These are phyloP conservation scores for Labeo rohita DNA, from an alignment of 2,113 vertebrate genomes.

Conservation along the genomic window DNA sequence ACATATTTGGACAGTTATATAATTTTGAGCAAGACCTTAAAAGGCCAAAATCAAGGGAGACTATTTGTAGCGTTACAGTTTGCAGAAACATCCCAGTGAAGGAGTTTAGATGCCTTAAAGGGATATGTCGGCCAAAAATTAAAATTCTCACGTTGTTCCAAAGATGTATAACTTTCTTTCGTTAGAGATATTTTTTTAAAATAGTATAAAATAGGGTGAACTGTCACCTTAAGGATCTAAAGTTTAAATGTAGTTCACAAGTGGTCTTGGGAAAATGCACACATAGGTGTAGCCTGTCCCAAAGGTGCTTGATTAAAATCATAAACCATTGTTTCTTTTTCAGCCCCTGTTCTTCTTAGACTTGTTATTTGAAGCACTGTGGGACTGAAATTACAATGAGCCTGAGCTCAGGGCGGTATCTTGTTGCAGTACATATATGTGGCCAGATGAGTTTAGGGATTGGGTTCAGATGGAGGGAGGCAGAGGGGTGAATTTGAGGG, in stretches of 20 bases:
- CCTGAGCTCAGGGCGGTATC: constrained; percentile 12
- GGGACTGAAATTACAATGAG: constrained; percentile 8
- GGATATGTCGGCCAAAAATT: neutral
- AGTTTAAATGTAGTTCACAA: neutral
- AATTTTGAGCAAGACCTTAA: constrained; percentile 27
- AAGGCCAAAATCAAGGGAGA: constrained; percentile 21
- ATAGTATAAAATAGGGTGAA: neutral
- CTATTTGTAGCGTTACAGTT: neutral
- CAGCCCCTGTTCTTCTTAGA: neutral
- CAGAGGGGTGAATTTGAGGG: neutral
- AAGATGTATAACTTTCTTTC: neutral
- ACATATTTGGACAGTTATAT: constrained; percentile 28
- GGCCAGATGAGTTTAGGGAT: neutral
- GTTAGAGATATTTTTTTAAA: neutral
- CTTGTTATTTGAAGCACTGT: neutral
- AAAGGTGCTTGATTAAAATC: constrained; percentile 8
- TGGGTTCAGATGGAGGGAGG: constrained; percentile 9
- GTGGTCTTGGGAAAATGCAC: constrained; percentile 1
- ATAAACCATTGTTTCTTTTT: constrained; percentile 12
- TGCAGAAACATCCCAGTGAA: neutral
- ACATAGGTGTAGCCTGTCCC: constrained; percentile 16
- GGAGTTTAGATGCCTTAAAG: neutral
- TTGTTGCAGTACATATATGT: neutral
- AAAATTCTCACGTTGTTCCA: neutral
- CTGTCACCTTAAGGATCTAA: neutral